Percentiles rank a stretch among this genome's conserved stretches.
phyloP scores from a whole-genome alignment of 2,888 invertebrate species.

The Torymus tubicola region DNA sequence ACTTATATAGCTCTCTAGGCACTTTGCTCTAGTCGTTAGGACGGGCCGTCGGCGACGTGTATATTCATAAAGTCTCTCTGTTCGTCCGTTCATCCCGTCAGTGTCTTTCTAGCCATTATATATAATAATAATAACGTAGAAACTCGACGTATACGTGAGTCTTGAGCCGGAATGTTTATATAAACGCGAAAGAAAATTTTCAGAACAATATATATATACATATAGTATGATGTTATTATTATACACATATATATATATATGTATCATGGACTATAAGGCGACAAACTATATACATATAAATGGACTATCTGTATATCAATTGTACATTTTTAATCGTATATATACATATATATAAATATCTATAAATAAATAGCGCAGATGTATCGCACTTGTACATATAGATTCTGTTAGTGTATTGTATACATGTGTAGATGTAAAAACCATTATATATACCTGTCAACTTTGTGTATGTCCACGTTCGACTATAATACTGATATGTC shows the following conservation, averaged over 20 bases:
- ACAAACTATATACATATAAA: neutral
- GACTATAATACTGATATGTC: slow-evolving; percentile 27
- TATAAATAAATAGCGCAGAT: neutral
- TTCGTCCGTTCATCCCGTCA: neutral
- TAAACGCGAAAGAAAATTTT: slow-evolving; percentile 1
- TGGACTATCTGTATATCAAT: neutral
- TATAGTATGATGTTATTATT: too few relatives aligned
- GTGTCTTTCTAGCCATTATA: neutral
- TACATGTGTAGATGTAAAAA: slow-evolving; percentile 49
- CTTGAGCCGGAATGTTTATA: neutral
- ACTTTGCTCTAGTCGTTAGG: slow-evolving; percentile 39
- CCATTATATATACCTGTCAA: slow-evolving; percentile 11
- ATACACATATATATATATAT: neutral
- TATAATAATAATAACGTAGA: too few relatives aligned
- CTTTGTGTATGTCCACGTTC: slow-evolving; percentile 46
- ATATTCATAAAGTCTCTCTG: slow-evolving; percentile 29
- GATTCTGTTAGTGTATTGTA: slow-evolving; percentile 45
- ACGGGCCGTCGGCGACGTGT: slow-evolving; percentile 17
- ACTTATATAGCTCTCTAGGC: neutral
- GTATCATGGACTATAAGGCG: neutral
- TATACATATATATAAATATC: too few relatives aligned
- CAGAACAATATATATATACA: neutral
- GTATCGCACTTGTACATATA: slow-evolving; percentile 52
- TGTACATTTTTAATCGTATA: slow-evolving; percentile 21
- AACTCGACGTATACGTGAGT: too few relatives aligned